Evolutionary conservation across 2,797 vertebrate species (phyloP).

Genomic region (Cichlasoma orientale): DNA sequence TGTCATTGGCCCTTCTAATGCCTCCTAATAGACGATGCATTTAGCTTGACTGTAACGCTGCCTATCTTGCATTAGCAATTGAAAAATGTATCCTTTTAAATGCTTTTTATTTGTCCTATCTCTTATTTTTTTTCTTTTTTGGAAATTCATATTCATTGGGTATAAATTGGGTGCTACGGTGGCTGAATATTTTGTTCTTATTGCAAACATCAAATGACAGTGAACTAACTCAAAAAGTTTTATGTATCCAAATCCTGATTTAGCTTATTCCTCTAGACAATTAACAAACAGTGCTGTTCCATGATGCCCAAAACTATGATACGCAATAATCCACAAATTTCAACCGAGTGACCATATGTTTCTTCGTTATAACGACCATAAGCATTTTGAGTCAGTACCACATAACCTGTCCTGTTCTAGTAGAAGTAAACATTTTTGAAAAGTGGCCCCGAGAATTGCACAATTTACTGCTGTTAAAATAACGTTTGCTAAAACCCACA

Average conservation of each 20-base stretch:
- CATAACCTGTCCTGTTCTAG: background rate
- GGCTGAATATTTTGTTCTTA: background rate
- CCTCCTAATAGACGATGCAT: too few species aligned
- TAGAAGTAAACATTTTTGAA: background rate
- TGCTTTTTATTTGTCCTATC: background rate
- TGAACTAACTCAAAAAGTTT: background rate
- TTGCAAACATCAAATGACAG: background rate
- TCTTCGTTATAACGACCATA: background rate
- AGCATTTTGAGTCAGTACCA: background rate
- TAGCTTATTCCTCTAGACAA: background rate
- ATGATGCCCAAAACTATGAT: background rate
- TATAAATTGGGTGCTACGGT: background rate
- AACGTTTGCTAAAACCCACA: background rate
- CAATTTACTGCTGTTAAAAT: background rate
- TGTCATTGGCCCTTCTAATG: background rate
- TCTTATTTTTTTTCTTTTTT: background rate
- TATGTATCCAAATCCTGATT: background rate
- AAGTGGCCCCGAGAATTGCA: background rate
- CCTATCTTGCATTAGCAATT: background rate
- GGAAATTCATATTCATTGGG: background rate
- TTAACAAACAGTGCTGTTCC: background rate
- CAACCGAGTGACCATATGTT: background rate
- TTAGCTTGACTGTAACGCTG: background rate
- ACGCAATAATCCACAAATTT: conserved; percentile 2
- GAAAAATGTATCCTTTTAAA: background rate